These are phyloP conservation scores for Drosophila pallidifrons DNA, from an alignment of 1,140 invertebrate genomes.

Conservation along the genomic window DNA sequence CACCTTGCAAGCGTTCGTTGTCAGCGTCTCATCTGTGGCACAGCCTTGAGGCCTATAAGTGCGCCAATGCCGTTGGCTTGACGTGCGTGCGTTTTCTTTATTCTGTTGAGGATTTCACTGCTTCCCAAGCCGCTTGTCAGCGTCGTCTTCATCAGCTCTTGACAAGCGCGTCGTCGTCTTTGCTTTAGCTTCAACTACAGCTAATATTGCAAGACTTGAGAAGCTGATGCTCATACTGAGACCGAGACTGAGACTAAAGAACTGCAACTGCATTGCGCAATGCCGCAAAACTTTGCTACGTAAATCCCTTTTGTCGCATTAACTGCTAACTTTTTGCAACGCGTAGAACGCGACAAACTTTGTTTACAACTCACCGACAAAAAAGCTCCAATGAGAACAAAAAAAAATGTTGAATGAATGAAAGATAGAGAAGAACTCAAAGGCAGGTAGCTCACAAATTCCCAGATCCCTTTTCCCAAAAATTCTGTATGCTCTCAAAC, in stretches of 20 bases:
- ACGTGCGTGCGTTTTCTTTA: conserved; percentile 80
- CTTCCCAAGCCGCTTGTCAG: conserved; percentile 54
- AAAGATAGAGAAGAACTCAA: conserved; percentile 46
- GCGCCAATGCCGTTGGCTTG: conserved; percentile 73
- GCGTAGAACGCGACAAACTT: conserved; percentile 68
- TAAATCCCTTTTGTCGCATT: conserved; percentile 82
- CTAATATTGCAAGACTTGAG: conserved; percentile 57
- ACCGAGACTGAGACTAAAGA: conserved; percentile 36
- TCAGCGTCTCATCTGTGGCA: conserved; percentile 41
- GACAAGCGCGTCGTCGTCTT: conserved; percentile 38
- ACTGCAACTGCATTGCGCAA: conserved; percentile 71
- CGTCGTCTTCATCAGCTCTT: conserved; percentile 53
- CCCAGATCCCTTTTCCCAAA: conserved; percentile 38
- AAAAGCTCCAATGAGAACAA: conserved; percentile 23
- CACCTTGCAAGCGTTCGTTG: not conserved
- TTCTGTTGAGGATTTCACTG: conserved; percentile 56
- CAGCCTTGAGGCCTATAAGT: conserved; percentile 65
- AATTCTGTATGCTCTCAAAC: conserved; percentile 65
- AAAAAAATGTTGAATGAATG: conserved; percentile 26
- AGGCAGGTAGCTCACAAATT: conserved; percentile 55
- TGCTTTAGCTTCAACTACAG: conserved; percentile 20
- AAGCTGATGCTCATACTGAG: not conserved
- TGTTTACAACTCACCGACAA: conserved; percentile 70
- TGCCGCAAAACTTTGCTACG: conserved; percentile 74
- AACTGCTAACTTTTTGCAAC: conserved; percentile 79